phyloP scores from a whole-genome alignment of 2,797 vertebrate species.

The Sebastiscus albofasciatus region DNA sequence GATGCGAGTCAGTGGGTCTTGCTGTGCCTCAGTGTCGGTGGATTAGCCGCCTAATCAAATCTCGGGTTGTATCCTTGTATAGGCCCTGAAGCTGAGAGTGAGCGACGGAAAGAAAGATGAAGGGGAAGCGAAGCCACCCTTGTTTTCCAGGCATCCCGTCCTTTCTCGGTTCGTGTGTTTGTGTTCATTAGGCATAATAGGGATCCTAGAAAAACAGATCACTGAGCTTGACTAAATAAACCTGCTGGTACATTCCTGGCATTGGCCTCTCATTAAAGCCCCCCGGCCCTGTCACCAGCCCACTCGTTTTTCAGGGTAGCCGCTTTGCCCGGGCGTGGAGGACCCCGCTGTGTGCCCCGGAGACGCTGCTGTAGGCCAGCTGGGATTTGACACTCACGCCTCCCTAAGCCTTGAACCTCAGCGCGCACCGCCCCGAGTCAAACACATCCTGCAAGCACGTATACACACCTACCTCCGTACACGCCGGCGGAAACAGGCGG shows the following conservation, averaged over 20 bases:
- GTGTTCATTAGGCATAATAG: slow-evolving; percentile 79
- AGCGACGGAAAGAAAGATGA: slow-evolving; percentile 37
- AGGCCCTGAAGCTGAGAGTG: slow-evolving; percentile 21
- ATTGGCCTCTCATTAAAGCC: slow-evolving; percentile 74
- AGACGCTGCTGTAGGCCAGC: slow-evolving; percentile 45
- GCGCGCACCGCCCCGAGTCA: slow-evolving; percentile 9
- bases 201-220: slow-evolving; percentile 81
- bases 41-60: slow-evolving; percentile 60
- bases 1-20: slow-evolving; percentile 42
- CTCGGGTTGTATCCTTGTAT: slow-evolving; percentile 23
- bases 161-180: slow-evolving; percentile 55
- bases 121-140: slow-evolving; percentile 49
- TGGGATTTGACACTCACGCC: slow-evolving; percentile 31
- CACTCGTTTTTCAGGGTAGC: slow-evolving; percentile 52
- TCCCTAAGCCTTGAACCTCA: slow-evolving; percentile 44
- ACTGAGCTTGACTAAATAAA: slow-evolving; percentile 80
- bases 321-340: background rate
- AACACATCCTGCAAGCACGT: slow-evolving; percentile 11
- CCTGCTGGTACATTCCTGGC: slow-evolving; percentile 74
- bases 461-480: slow-evolving; percentile 23
- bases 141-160: slow-evolving; percentile 66
- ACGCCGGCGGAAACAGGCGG: slow-evolving; percentile 49
- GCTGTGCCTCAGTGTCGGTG: slow-evolving; percentile 38
- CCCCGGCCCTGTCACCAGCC: slow-evolving; percentile 41
- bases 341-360: slow-evolving; percentile 35